Evolutionary conservation across 2,113 vertebrate genomes (phyloP).

Genomic region (Mobula hypostoma): DNA sequence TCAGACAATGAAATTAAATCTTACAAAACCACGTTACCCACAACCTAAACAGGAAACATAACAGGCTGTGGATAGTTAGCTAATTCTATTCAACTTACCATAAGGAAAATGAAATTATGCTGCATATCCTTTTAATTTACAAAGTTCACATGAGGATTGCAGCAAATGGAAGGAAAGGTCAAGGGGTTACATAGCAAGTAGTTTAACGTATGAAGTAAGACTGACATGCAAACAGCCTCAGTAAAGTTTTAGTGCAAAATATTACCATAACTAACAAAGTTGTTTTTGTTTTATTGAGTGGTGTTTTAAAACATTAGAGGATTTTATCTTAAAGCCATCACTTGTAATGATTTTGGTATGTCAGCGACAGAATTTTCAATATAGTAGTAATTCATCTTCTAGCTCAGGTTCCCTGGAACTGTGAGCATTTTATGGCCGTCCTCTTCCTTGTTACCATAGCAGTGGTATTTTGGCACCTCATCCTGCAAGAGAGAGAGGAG

Average conservation of each 20-base stretch:
- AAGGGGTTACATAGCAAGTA: background rate
- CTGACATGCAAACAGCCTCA: background rate
- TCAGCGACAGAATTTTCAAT: background rate
- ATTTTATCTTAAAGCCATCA: background rate
- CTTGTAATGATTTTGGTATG: background rate
- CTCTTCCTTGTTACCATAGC: no score
- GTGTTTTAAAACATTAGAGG: background rate
- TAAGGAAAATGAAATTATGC: no score
- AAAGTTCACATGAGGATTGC: background rate
- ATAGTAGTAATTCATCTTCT: background rate
- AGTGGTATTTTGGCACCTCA: no score
- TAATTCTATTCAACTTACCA: no score
- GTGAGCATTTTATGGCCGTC: no score
- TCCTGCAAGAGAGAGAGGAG: no score
- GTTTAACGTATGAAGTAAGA: background rate
- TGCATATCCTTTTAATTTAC: no score
- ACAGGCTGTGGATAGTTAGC: no score
- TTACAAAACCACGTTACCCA: no score
- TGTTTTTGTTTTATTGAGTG: background rate
- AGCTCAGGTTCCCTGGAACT: background rate
- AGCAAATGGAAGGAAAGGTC: background rate
- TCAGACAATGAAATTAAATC: no score
- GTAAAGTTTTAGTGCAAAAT: background rate
- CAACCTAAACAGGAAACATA: no score
- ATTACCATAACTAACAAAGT: background rate